Evolutionary conservation across 2,113 vertebrate genomes (phyloP), one percentile per base, ranked within the genome.

Genomic region (Condylura cristata): DNA sequence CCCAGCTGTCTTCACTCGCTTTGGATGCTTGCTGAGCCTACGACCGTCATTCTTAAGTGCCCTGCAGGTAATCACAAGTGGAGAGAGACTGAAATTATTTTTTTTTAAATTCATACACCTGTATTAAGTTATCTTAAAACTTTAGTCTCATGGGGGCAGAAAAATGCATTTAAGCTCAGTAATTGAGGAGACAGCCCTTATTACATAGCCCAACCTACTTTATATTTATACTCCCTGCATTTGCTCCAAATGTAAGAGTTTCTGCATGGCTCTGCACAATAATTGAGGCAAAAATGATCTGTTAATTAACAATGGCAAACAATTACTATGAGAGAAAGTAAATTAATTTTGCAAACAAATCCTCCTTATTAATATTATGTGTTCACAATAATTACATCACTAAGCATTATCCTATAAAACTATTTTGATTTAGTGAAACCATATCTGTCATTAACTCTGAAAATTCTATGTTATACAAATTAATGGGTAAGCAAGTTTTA

Each of bases 1-100:
- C 41, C 86, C 95, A 96, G 90, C 89, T 96, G 94, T 70, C 44
- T 89, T 37, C 71, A 34, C 84, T 93, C 74, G 66, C 60, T 53
- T 39, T 37, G 39, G 37, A 37, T 37, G 41, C 94, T 91, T 85
- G 89, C 76, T 74, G 93, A 81, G 91, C 2, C 79, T 48, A 76
- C 83, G 18, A 3, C 78, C 41, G 12, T 66, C 82, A n/a, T 94
- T 95, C 79, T 61, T 85, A 92, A 51, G 76, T 80, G 60, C 93
- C 56, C 75, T 41, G 63, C 63, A 93, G 82, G 78, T 53, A 79
- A 66, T 79, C 87, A 61, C 82, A 85, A 79, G 37, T 78, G 28
- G 86, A 89, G 66, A 53, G 44, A 91, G 72, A 90, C 24, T 58
- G 24, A 80, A 84, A 68, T 94, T 92, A 71, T 56, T 83, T 95